Base-by-base conservation (phyloP, 2,888 invertebrate species). In the Pseudococcus viburni region DNA sequence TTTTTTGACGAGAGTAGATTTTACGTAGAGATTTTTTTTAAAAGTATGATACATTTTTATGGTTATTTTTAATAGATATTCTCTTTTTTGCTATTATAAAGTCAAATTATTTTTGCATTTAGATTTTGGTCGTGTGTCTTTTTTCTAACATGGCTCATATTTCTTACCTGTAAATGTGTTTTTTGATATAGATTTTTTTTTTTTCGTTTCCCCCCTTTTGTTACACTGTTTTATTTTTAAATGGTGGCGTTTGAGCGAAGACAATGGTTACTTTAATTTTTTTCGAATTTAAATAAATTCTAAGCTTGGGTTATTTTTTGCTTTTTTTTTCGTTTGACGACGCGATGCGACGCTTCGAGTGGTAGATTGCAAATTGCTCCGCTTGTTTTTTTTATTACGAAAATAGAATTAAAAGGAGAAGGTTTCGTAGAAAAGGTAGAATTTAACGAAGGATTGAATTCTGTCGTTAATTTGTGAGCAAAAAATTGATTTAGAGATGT, bases 101-200 rank as follows among this genome's bases (percentile, higher is more conserved):
- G 80, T 83, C 80, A 83, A 83, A 83, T 83, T 83, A 83, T 42
- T 83, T 83, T 83, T 83, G 80, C 80, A 83, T 83, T 83, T 83
- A 83, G 80, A 11, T 46, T 33, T 83, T 46, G 26, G 39, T 46
- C 80, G 46, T 83, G 64, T 64, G 64, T 64, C 80, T 83, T 83
- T 73, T 73, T 83, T 83, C 80, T 83, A 83, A 83, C 64, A 83
- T 83, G 42, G 80, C 33, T 83, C 80, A 46, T 83, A 46, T 83
- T 33, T 83, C 19, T 46, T 83, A 83, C 46, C 46, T 83, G 80
- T 83, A 39, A 77, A 46, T 46, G 46, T 83, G 80, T 46, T 83
- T 46, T 42, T 83, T 64, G 64, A 64, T 46, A 83, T 83, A 46
- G 39, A 19, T 83, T 83, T 46, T 46, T 39, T 80, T 80, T 80